These are phyloP conservation scores for Malaclemys terrapin DNA, from an alignment of 2,113 vertebrate species.

Conservation along the genomic window DNA sequence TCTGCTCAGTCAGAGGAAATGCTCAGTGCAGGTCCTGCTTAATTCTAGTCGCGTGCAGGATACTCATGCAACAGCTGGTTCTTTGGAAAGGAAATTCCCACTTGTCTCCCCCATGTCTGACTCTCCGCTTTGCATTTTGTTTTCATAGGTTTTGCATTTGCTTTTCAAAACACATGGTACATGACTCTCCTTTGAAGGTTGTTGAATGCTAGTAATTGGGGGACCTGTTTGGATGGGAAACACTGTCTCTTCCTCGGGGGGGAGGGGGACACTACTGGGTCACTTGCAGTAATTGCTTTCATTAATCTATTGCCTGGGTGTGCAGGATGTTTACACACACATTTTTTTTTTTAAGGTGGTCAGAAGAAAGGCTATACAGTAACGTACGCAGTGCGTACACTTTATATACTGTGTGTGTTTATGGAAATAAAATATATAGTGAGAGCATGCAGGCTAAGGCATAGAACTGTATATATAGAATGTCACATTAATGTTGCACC, in stretches of 20 bases:
- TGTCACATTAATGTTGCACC: rapidly evolving
- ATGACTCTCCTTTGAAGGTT: rapidly evolving
- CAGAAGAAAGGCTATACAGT: neutral
- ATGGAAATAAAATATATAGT: neutral
- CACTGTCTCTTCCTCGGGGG: neutral
- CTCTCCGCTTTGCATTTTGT: rapidly evolving
- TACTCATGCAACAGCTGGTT: neutral
- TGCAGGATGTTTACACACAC: neutral
- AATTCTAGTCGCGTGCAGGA: neutral
- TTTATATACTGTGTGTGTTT: neutral
- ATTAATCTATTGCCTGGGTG: rapidly evolving
- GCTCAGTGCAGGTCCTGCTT: rapidly evolving
- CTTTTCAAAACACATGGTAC: rapidly evolving
- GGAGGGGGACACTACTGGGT: too few species aligned
- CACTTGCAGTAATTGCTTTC: rapidly evolving
- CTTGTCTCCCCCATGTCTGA: rapidly evolving
- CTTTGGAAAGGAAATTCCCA: neutral
- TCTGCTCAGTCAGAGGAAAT: neutral
- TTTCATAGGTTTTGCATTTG: neutral
- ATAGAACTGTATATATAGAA: rapidly evolving
- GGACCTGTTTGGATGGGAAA: rapidly evolving
- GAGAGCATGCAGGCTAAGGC: rapidly evolving
- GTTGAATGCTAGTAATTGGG: rapidly evolving
- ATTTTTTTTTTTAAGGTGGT: rapidly evolving
- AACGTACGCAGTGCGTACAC: neutral